Percentiles rank a stretch among this genome's conserved stretches.
Conservation (phyloP, 2,797 vertebrate species). For the Oreonectes daqikongensis region DNA sequence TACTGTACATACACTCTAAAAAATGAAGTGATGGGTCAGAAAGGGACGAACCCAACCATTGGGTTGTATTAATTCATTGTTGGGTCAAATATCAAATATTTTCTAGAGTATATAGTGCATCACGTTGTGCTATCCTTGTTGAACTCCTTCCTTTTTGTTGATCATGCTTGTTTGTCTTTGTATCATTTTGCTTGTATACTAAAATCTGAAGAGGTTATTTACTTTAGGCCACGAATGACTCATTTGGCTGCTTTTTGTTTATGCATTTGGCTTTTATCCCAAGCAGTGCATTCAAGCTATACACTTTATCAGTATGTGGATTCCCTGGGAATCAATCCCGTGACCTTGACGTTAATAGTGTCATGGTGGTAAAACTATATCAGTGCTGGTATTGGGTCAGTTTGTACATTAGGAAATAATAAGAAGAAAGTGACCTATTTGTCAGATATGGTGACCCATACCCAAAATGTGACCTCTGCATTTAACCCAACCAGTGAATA, state of each 20-base stretch:
- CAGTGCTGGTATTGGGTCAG: not conserved
- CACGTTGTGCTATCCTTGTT: slow-evolving; percentile 1
- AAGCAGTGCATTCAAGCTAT: not conserved
- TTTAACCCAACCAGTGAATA: too few species aligned
- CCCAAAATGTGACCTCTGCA: too few species aligned
- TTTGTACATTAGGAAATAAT: too few species aligned
- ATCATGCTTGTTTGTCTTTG: not conserved
- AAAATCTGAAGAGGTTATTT: not conserved
- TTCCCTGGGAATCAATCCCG: not conserved
- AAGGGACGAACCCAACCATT: too few species aligned
- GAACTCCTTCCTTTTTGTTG: not conserved
- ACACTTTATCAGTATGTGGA: not conserved
- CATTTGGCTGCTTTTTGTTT: not conserved
- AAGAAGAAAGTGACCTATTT: too few species aligned
- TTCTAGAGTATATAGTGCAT: not conserved
- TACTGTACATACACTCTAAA: not conserved
- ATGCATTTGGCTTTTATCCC: not conserved
- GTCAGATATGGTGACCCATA: too few species aligned
- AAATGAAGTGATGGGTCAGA: not conserved
- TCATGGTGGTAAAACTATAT: not conserved
- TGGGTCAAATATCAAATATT: too few species aligned
- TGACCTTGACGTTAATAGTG: not conserved
- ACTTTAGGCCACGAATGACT: not conserved
- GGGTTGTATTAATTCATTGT: too few species aligned
- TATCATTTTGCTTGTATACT: too few species aligned